Evolutionary conservation across 2,113 vertebrate species (phyloP).

Genomic region (Dicerorhinus sumatrensis): DNA sequence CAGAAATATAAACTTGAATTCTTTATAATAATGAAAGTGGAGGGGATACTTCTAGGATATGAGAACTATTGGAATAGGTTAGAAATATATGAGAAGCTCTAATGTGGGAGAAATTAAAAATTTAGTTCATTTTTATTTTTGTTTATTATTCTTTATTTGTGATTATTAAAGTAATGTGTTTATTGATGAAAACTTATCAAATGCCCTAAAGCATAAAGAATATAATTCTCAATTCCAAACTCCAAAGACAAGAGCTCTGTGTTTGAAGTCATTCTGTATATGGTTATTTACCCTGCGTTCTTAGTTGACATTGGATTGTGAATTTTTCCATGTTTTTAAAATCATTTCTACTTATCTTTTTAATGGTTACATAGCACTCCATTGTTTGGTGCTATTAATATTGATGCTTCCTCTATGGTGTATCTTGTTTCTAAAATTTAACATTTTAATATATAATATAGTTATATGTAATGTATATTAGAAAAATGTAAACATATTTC

Average conservation of each 20-base stretch:
- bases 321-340: background rate
- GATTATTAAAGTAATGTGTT: constrained; percentile 31
- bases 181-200: background rate
- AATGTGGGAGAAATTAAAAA: background rate
- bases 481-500: background rate
- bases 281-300: background rate
- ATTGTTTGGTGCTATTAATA: background rate
- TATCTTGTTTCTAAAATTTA: constrained; percentile 4
- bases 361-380: background rate
- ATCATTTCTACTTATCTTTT: background rate
- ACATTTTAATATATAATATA: background rate
- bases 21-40: background rate
- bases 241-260: background rate
- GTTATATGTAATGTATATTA: background rate
- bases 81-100: background rate
- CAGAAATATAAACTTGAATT: background rate
- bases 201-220: background rate
- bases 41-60: background rate
- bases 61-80: background rate
- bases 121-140: background rate
- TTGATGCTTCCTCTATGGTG: background rate
- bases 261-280: background rate
- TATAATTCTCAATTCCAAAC: background rate
- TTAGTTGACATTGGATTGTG: background rate
- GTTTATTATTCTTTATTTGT: constrained; percentile 14